phyloP scores from a whole-genome alignment of 2,797 vertebrate genomes.

The Falco biarmicus region DNA sequence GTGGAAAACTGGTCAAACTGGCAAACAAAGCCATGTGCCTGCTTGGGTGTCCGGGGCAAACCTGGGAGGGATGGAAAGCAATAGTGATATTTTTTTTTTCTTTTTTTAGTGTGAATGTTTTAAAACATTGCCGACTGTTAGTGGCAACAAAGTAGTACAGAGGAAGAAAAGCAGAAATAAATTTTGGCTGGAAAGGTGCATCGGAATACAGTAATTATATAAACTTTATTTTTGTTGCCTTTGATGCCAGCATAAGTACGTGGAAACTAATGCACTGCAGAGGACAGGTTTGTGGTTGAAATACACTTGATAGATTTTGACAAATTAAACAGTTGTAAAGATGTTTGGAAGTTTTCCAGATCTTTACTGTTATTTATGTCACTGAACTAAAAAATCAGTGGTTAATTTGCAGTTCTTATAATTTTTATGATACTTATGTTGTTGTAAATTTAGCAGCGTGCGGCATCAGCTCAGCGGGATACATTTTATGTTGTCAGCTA shows the following conservation, averaged over 20 bases:
- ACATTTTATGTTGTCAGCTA: constrained; percentile 79
- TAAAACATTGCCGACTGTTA: constrained; percentile 55
- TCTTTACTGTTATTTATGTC: constrained; percentile 79
- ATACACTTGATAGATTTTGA: constrained; percentile 77
- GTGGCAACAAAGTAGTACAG: constrained; percentile 39
- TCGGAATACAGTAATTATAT: constrained; percentile 46
- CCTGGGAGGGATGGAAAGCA: background rate
- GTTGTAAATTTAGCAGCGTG: constrained; percentile 76
- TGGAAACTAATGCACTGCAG: constrained; percentile 59
- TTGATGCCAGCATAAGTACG: constrained; percentile 12
- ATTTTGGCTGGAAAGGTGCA: constrained; percentile 3
- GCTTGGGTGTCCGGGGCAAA: background rate
- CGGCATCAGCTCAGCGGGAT: constrained; percentile 74
- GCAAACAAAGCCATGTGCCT: constrained; percentile 49
- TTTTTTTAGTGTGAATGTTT: constrained; percentile 38
- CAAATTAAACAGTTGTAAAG: constrained; percentile 80
- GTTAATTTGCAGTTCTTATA: constrained; percentile 81
- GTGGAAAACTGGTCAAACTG: constrained; percentile 52
- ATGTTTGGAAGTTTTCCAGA: constrained; percentile 79
- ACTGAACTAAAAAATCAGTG: constrained; percentile 71
- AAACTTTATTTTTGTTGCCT: constrained; percentile 51
- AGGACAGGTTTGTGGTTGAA: constrained; percentile 78
- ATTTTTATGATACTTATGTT: constrained; percentile 79
- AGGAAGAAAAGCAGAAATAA: constrained; percentile 25
- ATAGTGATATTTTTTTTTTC: background rate